Evolutionary conservation across 2,888 invertebrate species (phyloP), one percentile per base, ranked within the genome.

Genomic region (Selenia dentaria): DNA sequence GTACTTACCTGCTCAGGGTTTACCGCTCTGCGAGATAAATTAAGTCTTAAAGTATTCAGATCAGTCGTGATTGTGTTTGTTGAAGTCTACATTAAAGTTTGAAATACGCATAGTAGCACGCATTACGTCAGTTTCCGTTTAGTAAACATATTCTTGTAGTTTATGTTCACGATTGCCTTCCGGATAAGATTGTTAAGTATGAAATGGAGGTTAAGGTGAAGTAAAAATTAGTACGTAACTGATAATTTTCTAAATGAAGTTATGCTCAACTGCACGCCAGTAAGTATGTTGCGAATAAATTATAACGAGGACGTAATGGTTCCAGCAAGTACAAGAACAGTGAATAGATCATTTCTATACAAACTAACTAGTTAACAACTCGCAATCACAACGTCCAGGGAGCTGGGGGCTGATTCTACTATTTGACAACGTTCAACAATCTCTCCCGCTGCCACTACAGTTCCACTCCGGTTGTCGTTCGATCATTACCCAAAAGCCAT

Each of bases 301-400:
- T 6, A 41, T 6, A 48, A 33, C 41, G 33, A 42, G 37, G 41
- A 22, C 41, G 47, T 42, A 25, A 41, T 41, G 28, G 16, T 66
- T 58, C 60, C 47, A 51, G 54, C 60, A 55, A 59, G 52, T 50
- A 59, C 48, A 66, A 41, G 59, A 60, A 54, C 42, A 49, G 58
- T 62, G 57, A 67, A 64, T 54, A 49, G 57, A 59, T 54, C 59
- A 59, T n/a, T n/a, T n/a, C n/a, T n/a, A n/a, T n/a, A n/a, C 52
- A 51, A 60, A 67, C 57, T 37, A 36, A 59, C 57, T 61, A 60
- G 68, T 67, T 70, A 67, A 61, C 62, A 59, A 67, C 58, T 65
- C 49, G 58, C 58, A 65, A 69, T 67, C 46, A 36, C 46, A 16
- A 33, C 34, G n/a, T n/a, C n/a, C n/a, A n/a, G n/a, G n/a, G n/a